Base-by-base conservation (phyloP, 2,888 invertebrate species). In the Pelosia muscerda region DNA sequence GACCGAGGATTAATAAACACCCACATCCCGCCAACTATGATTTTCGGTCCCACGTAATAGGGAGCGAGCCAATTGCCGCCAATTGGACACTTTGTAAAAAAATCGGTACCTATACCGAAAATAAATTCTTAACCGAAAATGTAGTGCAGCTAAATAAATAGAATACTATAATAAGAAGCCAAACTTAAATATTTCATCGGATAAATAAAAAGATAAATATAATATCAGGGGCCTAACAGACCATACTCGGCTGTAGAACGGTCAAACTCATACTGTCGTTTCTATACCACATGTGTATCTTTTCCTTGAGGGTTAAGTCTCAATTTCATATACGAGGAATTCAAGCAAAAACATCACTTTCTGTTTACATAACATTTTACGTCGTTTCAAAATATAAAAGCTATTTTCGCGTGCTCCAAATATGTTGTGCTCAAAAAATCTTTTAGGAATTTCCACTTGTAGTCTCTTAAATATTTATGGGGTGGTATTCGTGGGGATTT, bases 221-320 rank as follows among this genome's bases (percentile, higher is more conserved):
- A 42, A 19, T n/a, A 19, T 42, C 49, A 4, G n/a, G 9, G 49
- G 49, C n/a, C 49, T n/a, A n/a, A 49, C 49, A n/a, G 49, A 49
- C 49, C 49, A 49, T 6, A 1, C 8, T 49, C 49, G 49, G 2
- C 8, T 49, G n/a, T n/a, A 9, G 1, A 9, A 49, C n/a, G 49
- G 49, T 49, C n/a, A 49, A n/a, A 8, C 42, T 42, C 42, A 42
- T n/a, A 42, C 19, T 49, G n/a, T 19, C 9, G 9, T 8, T 49
- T n/a, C 5, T 3, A 49, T 10, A 31, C 4, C 42, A 42, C 42
- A 49, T n/a, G 49, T 49, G 9, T 49, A n/a, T 49, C 49, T 49
- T 49, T n/a, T 49, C 49, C 49, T 49, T 49, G 49, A 49, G 49
- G n/a, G 49, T 49, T 49, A 49, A n/a, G 49, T 49, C 49, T 49